Evolutionary conservation across 2,113 vertebrate species (phyloP).

Genomic region (Herpailurus yagouaroundi): DNA sequence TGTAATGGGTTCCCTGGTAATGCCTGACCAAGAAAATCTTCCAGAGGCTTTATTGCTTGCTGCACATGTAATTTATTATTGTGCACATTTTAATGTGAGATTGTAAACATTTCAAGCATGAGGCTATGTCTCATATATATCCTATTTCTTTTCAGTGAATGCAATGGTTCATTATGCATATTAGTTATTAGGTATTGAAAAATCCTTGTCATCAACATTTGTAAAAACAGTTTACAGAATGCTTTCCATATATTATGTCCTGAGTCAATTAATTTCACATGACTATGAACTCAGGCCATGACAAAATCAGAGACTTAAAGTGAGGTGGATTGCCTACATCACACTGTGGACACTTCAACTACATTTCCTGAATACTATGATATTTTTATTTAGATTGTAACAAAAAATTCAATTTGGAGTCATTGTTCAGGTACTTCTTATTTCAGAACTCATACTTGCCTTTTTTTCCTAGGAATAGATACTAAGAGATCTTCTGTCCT

Average conservation of each 20-base stretch:
- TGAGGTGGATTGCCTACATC: neutral
- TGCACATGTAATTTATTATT: neutral
- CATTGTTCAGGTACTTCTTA: neutral
- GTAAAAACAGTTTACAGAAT: neutral
- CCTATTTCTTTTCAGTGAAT: neutral
- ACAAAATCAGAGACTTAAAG: neutral
- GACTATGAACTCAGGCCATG: neutral
- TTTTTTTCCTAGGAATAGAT: neutral
- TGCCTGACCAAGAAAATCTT: neutral
- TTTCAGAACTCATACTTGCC: neutral
- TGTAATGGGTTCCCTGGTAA: neutral
- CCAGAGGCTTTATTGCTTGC: neutral
- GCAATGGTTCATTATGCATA: neutral
- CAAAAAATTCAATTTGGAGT: neutral
- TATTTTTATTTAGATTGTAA: neutral
- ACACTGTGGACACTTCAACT: neutral
- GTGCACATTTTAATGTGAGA: neutral
- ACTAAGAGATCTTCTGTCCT: neutral
- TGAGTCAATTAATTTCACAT: slow-evolving; percentile 1
- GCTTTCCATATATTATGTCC: neutral
- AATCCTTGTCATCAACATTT: neutral
- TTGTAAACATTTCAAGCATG: neutral
- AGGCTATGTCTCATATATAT: neutral
- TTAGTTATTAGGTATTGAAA: neutral
- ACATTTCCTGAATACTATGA: neutral